These are phyloP conservation scores for Picus viridis DNA, from an alignment of 2,797 vertebrate genomes.

Conservation along the genomic window DNA sequence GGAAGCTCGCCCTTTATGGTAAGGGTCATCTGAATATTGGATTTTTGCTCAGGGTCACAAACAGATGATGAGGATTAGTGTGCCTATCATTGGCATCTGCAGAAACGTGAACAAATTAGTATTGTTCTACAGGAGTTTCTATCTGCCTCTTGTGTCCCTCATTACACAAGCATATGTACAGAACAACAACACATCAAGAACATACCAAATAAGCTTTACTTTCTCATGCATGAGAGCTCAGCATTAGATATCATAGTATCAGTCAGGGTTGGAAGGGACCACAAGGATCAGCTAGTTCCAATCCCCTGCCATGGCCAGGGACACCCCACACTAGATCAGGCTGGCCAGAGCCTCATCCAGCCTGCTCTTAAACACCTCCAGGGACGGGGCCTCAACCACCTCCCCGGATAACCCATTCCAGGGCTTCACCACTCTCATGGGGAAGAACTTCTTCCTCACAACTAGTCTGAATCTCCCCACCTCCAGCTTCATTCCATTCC, in stretches of 20 bases:
- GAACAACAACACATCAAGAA: background rate
- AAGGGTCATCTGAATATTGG: background rate
- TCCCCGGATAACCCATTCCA: no score
- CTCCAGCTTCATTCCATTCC: no score
- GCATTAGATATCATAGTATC: background rate
- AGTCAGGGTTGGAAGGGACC: no score
- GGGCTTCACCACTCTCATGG: no score
- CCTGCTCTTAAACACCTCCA: no score
- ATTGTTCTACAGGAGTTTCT: background rate
- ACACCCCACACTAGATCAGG: no score
- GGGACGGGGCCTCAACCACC: no score
- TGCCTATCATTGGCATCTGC: background rate
- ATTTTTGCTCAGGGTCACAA: background rate
- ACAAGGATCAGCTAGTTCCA: no score
- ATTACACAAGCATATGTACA: background rate
- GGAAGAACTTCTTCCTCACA: no score
- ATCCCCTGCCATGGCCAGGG: no score
- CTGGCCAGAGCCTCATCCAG: no score
- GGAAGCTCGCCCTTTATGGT: background rate
- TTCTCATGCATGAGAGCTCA: background rate
- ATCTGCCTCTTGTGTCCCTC: background rate
- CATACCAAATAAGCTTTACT: background rate
- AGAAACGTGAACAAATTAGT: background rate
- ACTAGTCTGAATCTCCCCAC: no score
- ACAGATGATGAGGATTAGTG: background rate